A percentile compares a stretch with the other conserved stretches of the same genome.
Evolutionary conservation across 2,888 invertebrate genomes (phyloP).

Genomic region (Resseliella maxima): DNA sequence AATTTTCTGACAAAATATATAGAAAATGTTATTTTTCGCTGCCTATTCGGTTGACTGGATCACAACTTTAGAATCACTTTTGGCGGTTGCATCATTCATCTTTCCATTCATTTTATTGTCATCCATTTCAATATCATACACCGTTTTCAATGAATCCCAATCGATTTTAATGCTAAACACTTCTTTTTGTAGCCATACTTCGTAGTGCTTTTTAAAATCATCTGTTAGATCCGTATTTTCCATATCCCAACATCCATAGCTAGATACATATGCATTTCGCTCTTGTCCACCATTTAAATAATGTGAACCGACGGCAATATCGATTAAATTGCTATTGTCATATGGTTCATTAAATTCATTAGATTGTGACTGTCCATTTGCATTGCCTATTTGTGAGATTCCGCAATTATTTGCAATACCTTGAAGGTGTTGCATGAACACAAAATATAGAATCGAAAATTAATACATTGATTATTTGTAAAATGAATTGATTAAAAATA

Average conservation of each 20-base stretch:
- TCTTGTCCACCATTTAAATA: slow-evolving; percentile 60
- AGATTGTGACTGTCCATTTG: slow-evolving; percentile 25
- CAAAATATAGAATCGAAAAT: too few relatives aligned
- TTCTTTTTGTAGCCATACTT: slow-evolving; percentile 95
- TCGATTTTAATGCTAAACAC: slow-evolving; percentile 88
- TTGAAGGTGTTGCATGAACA: slow-evolving; percentile 52
- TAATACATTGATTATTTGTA: too few relatives aligned
- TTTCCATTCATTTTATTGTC: slow-evolving; percentile 8
- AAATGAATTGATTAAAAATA: too few relatives aligned
- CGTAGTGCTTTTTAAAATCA: slow-evolving; percentile 93
- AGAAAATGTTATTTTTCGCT: background rate
- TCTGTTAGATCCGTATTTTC: slow-evolving; percentile 81
- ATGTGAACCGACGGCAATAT: slow-evolving; percentile 56
- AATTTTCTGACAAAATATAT: background rate
- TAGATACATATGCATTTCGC: slow-evolving; percentile 62
- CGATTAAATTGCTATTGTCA: slow-evolving; percentile 57
- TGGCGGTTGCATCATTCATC: background rate
- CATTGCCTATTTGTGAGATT: slow-evolving; percentile 63
- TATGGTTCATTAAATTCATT: slow-evolving; percentile 57
- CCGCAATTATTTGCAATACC: slow-evolving; percentile 61
- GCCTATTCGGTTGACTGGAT: background rate
- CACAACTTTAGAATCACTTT: background rate
- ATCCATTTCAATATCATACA: slow-evolving; percentile 35
- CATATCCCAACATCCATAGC: slow-evolving; percentile 66
- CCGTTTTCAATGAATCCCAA: slow-evolving; percentile 72